A percentile compares a stretch with the other conserved stretches of the same genome.
Evolutionary conservation across 2,113 vertebrate species (phyloP).

Genomic region (Aegotheles bennettii): DNA sequence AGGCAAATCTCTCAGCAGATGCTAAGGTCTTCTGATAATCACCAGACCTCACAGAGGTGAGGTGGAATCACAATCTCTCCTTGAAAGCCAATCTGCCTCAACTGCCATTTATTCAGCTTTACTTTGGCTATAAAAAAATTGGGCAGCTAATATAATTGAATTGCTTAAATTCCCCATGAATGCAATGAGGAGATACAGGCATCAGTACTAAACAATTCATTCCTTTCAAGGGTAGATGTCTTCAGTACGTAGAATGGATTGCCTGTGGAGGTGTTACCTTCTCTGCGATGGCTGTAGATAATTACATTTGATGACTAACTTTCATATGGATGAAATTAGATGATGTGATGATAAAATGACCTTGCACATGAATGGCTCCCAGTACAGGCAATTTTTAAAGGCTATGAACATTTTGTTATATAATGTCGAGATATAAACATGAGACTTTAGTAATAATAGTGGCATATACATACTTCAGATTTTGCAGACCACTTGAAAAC

Average conservation of each 20-base stretch:
- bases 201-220: background rate
- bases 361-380: background rate
- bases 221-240: background rate
- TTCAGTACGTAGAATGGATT: background rate
- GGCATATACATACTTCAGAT: background rate
- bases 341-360: background rate
- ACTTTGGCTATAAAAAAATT: background rate
- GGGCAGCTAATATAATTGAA: background rate
- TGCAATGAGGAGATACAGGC: background rate
- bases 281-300: background rate
- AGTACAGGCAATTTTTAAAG: background rate
- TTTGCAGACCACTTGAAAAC: background rate
- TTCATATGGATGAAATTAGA: slow-evolving; percentile 1
- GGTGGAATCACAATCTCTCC: background rate
- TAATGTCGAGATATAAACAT: background rate
- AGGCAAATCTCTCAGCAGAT: background rate
- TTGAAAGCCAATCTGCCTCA: background rate
- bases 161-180: background rate
- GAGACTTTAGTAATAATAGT: background rate
- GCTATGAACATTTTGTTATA: background rate
- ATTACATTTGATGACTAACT: background rate
- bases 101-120: background rate
- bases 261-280: background rate
- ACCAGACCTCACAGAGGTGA: background rate
- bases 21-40: background rate